A percentile compares a stretch with the other conserved stretches of the same genome.
These are phyloP conservation scores for Drosophila aldrichi DNA, from an alignment of 2,888 invertebrate genomes.

Conservation along the genomic window DNA sequence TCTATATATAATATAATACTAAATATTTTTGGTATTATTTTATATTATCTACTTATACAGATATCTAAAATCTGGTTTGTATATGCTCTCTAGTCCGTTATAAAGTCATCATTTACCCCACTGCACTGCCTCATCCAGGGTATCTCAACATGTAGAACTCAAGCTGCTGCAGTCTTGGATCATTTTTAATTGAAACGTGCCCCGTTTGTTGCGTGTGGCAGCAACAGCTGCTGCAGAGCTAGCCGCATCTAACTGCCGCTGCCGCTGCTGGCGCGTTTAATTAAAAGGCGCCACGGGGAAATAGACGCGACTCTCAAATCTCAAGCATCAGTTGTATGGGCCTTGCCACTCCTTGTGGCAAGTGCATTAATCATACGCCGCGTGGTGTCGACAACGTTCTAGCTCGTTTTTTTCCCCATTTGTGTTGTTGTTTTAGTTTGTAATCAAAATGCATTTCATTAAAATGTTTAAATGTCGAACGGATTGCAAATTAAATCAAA, in stretches of 20 bases:
- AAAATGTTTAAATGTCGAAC: conserved; percentile 50
- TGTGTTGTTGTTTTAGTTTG: background rate
- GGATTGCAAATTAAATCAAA: conserved; percentile 65
- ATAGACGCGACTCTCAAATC: conserved; percentile 48
- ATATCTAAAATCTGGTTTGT: too few relatives aligned
- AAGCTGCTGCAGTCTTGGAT: background rate
- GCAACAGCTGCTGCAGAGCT: conserved; percentile 82
- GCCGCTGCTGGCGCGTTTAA: conserved; percentile 48
- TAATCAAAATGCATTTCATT: conserved; percentile 29
- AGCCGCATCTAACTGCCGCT: conserved; percentile 26
- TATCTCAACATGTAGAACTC: background rate
- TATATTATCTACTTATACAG: too few relatives aligned
- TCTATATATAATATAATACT: too few relatives aligned
- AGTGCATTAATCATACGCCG: conserved; percentile 65
- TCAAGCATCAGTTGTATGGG: conserved; percentile 46
- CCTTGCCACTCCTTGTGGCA: conserved; percentile 43
- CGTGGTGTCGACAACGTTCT: conserved; percentile 34
- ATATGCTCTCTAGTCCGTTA: too few relatives aligned
- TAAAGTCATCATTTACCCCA: background rate
- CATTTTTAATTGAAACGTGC: conserved; percentile 82
- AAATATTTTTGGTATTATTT: too few relatives aligned
- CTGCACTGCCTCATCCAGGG: background rate
- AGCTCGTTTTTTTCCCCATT: background rate
- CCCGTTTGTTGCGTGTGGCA: conserved; percentile 83
- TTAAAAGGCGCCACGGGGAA: conserved; percentile 68